These are phyloP conservation scores for Ichneumoninae sp. DNA, from an alignment of 2,888 invertebrate genomes.

Conservation along the genomic window DNA sequence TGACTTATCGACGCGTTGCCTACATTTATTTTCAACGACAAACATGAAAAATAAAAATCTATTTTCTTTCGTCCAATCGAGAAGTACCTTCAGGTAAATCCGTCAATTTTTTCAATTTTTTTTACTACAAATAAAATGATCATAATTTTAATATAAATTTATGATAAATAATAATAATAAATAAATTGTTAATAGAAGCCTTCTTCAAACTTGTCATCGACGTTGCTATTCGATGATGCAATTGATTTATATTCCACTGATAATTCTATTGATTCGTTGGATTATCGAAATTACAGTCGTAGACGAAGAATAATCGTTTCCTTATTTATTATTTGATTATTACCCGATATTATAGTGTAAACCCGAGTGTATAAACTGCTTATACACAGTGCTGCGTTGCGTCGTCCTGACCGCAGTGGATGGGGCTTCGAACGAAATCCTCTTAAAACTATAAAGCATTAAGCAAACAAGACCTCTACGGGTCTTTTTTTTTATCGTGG, in stretches of 20 bases:
- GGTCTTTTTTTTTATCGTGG: conserved; percentile 55
- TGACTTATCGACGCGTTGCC: background rate
- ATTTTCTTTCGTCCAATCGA: background rate
- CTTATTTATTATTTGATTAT: conserved; percentile 60
- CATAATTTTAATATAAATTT: background rate
- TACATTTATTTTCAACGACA: background rate
- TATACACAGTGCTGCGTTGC: conserved; percentile 39
- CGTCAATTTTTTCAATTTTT: background rate
- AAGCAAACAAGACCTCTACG: conserved; percentile 66
- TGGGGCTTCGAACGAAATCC: conserved; percentile 57
- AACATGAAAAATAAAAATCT: background rate
- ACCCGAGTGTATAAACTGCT: conserved; percentile 5
- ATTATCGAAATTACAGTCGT: conserved; percentile 43
- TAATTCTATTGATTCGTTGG: conserved; percentile 59
- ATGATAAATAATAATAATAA: background rate
- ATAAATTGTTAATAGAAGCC: background rate
- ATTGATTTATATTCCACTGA: background rate
- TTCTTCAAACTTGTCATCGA: conserved; percentile 1
- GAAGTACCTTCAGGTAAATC: too few relatives aligned
- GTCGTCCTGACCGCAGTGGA: conserved; percentile 41
- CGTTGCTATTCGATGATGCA: background rate
- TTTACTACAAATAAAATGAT: background rate
- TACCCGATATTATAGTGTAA: conserved; percentile 41
- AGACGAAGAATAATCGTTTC: conserved; percentile 44
- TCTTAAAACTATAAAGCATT: conserved; percentile 68